phyloP scores from a whole-genome alignment of 2,888 invertebrate genomes.

The Tineola bisselliella region DNA sequence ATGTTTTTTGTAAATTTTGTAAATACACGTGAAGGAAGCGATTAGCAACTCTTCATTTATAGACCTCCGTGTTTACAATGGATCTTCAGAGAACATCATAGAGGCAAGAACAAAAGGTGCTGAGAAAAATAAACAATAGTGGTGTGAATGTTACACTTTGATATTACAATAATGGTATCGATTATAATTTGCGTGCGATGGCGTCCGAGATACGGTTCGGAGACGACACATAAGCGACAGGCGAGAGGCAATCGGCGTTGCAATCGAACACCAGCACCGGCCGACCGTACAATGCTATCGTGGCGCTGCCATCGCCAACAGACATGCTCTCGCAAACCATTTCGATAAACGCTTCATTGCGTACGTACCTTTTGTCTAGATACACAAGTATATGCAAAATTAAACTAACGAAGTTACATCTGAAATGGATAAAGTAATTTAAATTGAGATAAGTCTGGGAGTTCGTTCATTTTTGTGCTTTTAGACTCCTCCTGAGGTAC shows the following conservation, averaged over 20 bases:
- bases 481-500: background rate
- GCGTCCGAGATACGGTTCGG: conserved; percentile 49
- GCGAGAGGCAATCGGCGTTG: conserved; percentile 52
- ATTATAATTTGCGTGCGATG: conserved; percentile 69
- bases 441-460: background rate
- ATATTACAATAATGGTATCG: conserved; percentile 69
- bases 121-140: conserved; percentile 50
- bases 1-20: background rate
- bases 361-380: conserved; percentile 25
- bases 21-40: conserved; percentile 14
- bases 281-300: conserved; percentile 62
- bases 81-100: background rate
- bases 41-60: background rate
- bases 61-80: background rate
- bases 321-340: conserved; percentile 58
- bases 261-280: conserved; percentile 50
- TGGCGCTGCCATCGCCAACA: conserved; percentile 47
- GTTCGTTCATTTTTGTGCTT: background rate
- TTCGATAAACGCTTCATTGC: conserved; percentile 52
- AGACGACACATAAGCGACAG: conserved; percentile 65
- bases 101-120: background rate
- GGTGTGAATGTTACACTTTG: conserved; percentile 42
- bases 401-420: too few relatives aligned
- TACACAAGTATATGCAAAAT: background rate
- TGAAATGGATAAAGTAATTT: background rate